phyloP scores from a whole-genome alignment of 2,113 vertebrate species.

The Jaculus jaculus region DNA sequence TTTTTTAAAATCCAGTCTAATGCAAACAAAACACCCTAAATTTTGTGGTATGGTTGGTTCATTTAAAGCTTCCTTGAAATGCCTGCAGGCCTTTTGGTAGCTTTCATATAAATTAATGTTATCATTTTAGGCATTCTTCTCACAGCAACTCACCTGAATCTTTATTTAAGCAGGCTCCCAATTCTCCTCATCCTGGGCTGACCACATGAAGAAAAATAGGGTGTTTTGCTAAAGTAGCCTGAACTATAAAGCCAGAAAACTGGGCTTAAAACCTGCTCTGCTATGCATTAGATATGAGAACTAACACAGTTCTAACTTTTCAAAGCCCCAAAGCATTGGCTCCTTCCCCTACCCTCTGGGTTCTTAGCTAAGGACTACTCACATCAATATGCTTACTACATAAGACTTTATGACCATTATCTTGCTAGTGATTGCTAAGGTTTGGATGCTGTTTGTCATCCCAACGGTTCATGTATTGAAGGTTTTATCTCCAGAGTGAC shows the following conservation, averaged over 20 bases:
- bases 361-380: background rate
- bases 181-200: slow-evolving; percentile 2
- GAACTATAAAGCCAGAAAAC: background rate
- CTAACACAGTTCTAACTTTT: slow-evolving; percentile 29
- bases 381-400: background rate
- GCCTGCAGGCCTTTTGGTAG: background rate
- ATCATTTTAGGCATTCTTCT: background rate
- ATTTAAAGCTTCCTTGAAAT: background rate
- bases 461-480: background rate
- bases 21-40: background rate
- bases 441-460: background rate
- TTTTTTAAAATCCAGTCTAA: slow-evolving; percentile 32
- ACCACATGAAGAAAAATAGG: background rate
- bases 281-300: background rate
- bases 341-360: background rate
- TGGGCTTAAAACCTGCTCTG: background rate
- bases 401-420: slow-evolving; percentile 4
- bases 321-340: background rate
- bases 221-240: background rate
- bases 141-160: background rate
- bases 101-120: slow-evolving; percentile 1
- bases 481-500: background rate
- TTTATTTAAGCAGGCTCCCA: background rate
- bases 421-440: background rate
- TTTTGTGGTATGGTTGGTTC: background rate